These are phyloP conservation scores for Schizopygopsis pylzovi DNA, from an alignment of 2,797 vertebrate species.

Conservation along the genomic window DNA sequence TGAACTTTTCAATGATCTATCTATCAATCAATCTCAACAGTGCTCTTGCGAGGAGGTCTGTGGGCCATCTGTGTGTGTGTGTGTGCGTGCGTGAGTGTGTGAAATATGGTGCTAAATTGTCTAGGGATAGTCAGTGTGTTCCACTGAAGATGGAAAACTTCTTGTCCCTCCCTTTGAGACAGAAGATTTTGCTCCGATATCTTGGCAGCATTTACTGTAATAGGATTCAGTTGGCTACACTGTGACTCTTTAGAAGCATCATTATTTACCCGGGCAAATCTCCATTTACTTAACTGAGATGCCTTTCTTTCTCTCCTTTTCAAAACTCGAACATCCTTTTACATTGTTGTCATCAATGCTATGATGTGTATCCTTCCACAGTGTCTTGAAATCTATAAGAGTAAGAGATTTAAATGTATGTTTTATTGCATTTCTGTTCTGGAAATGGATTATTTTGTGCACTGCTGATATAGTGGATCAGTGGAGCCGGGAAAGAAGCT, in stretches of 20 bases:
- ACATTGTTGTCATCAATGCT: not conserved
- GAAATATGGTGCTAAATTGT: constrained; percentile 5
- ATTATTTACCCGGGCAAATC: constrained; percentile 3
- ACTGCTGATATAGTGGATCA: not conserved
- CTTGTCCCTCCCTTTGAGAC: not conserved
- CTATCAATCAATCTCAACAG: not conserved
- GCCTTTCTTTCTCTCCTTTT: not conserved
- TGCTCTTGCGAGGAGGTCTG: not conserved
- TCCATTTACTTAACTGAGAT: not conserved
- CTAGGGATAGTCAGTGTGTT: not conserved
- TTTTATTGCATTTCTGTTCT: not conserved
- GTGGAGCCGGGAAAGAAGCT: not conserved
- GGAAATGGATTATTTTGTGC: not conserved
- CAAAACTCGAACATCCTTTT: not conserved
- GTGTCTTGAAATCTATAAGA: not conserved
- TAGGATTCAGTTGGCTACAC: constrained; percentile 10
- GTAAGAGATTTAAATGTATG: not conserved
- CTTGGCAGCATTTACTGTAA: constrained; percentile 25
- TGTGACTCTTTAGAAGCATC: constrained; percentile 8
- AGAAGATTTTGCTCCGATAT: constrained; percentile 1
- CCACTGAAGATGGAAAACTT: not conserved
- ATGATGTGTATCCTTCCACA: not conserved
- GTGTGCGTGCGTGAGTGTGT: not conserved
- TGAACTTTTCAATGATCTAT: too few species aligned
- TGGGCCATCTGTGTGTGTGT: not conserved